These are phyloP conservation scores for Cosmopolites sordidus DNA, from an alignment of 2,888 invertebrate genomes.

Conservation along the genomic window DNA sequence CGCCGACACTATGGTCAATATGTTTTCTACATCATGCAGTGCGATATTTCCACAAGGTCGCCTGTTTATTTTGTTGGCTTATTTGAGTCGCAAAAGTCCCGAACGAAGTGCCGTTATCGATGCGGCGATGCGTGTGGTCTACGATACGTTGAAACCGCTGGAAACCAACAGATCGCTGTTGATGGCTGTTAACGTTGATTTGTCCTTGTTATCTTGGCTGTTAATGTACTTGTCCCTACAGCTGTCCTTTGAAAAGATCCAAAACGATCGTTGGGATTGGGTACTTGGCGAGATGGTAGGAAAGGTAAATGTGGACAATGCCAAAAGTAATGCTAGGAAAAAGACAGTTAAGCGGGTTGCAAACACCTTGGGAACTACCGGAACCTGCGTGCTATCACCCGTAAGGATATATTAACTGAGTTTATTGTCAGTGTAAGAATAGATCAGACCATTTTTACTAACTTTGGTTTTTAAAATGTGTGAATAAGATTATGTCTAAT, in stretches of 20 bases:
- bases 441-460: slow-evolving; percentile 1
- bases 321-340: slow-evolving; percentile 52
- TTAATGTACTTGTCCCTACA: slow-evolving; percentile 71
- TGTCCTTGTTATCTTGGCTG: slow-evolving; percentile 70
- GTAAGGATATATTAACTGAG: slow-evolving; percentile 15
- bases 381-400: slow-evolving; percentile 10
- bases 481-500: neutral
- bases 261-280: slow-evolving; percentile 75
- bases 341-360: slow-evolving; percentile 67
- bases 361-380: slow-evolving; percentile 22
- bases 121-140: slow-evolving; percentile 59
- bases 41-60: slow-evolving; percentile 82
- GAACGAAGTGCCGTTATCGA: slow-evolving; percentile 62
- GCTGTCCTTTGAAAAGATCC: slow-evolving; percentile 48
- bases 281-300: slow-evolving; percentile 72
- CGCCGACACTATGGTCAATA: slow-evolving; percentile 72
- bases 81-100: slow-evolving; percentile 76
- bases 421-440: slow-evolving; percentile 13
- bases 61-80: slow-evolving; percentile 81
- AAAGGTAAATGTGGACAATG: slow-evolving; percentile 49
- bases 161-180: slow-evolving; percentile 35
- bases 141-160: slow-evolving; percentile 54
- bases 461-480: no score
- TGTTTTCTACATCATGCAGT: slow-evolving; percentile 75
- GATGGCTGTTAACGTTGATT: slow-evolving; percentile 57